Evolutionary conservation across 2,888 invertebrate species (phyloP), one percentile per base, ranked within the genome.

Genomic region (Thera britannica): DNA sequence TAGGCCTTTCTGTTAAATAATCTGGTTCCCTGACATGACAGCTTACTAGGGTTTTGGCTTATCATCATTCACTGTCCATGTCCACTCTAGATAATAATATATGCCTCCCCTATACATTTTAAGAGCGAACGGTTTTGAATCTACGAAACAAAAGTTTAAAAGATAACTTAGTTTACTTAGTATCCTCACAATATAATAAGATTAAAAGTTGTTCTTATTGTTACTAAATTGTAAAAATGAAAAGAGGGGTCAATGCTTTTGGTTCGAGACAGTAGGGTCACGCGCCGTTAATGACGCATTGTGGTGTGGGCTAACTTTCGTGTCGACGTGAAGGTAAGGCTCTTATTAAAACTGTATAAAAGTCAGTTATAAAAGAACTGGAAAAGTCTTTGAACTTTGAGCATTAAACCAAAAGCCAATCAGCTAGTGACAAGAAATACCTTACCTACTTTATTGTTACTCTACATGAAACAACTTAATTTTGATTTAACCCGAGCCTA

Each of bases 231-330:
- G 51, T 80, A 63, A 23, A 23, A 68, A 79, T 73, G 70, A 67
- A 75, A 34, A 52, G 72, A 71, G 66, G 77, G 82, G 80, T 83
- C 80, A 83, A 81, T 79, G 82, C 77, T 83, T 82, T 84, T 75
- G 83, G 76, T 62, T 67, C 73, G 72, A 75, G 77, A 76, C 72
- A 78, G 75, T 74, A 77, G 77, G 81, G 82, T 81, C 83, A 86
- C 81, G 80, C 80, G 78, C 77, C 73, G 68, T 75, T 83, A 83
- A 85, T 83, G 81, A 83, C 75, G 79, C 77, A 77, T 80, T 69
- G 75, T 76, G 72, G 72, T 74, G 70, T 73, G 70, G 75, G 75
- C 76, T 79, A 75, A 77, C 76, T 79, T 81, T 80, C 76, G 71
- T 77, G 74, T 54, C 64, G 58, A 62, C 65, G 72, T 67, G 68